Conservation (phyloP, 2,888 invertebrate genomes). For the Eupeodes luniger region DNA sequence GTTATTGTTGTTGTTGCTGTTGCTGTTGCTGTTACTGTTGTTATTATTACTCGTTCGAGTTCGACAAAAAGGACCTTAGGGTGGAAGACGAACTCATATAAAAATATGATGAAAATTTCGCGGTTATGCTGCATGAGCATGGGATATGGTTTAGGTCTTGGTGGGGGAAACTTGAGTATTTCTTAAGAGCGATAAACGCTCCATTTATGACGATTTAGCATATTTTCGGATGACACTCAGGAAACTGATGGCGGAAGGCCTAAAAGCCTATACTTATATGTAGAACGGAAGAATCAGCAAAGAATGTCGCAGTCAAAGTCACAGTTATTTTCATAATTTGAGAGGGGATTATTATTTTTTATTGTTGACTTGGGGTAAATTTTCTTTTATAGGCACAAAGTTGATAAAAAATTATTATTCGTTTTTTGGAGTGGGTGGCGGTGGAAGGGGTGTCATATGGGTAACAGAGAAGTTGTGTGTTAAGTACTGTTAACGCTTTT, state of each 20-base stretch:
- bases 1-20: slow-evolving; percentile 8
- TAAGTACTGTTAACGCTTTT: slow-evolving; percentile 20
- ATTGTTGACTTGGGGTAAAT: slow-evolving; percentile 51
- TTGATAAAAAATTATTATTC: slow-evolving; percentile 12
- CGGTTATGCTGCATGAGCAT: slow-evolving; percentile 40
- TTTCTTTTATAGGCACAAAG: background rate
- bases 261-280: slow-evolving; percentile 2
- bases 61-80: background rate
- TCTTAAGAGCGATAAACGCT: slow-evolving; percentile 73
- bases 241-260: slow-evolving; percentile 15
- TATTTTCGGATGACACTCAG: slow-evolving; percentile 69
- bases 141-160: slow-evolving; percentile 2
- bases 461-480: no score
- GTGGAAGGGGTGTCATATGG: no score
- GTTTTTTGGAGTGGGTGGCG: background rate
- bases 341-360: slow-evolving; percentile 67
- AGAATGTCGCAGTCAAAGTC: slow-evolving; percentile 62
- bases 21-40: background rate
- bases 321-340: slow-evolving; percentile 73
- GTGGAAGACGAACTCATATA: background rate
- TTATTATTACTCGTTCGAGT: slow-evolving; percentile 3
- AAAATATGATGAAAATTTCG: slow-evolving; percentile 72
- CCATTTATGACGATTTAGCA: slow-evolving; percentile 76
- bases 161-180: slow-evolving; percentile 58
- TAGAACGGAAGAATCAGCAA: slow-evolving; percentile 53